A percentile compares a stretch with the other conserved stretches of the same genome.
Evolutionary conservation across 2,797 vertebrate species (phyloP).

Genomic region (Anabas testudineus): DNA sequence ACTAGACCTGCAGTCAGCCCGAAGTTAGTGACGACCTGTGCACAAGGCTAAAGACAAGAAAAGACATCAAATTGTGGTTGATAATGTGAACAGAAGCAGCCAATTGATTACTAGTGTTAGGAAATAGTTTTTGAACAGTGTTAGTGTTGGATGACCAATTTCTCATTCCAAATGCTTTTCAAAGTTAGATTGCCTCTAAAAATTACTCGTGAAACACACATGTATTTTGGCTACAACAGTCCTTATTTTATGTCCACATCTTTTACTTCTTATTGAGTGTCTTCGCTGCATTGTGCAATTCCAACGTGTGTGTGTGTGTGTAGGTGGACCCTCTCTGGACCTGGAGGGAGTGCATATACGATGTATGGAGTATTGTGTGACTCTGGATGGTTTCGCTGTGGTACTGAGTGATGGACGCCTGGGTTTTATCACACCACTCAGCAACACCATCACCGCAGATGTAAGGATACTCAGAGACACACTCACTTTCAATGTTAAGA

Average conservation of each 20-base stretch:
- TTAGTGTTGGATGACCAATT: too few relatives aligned
- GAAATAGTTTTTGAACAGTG: too few relatives aligned
- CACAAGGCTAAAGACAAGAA: neutral
- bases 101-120: neutral
- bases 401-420: conserved; percentile 97
- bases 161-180: too few relatives aligned
- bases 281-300: neutral
- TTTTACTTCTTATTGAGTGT: neutral
- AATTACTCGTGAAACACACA: neutral
- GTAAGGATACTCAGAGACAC: conserved; percentile 76
- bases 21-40: conserved; percentile 85
- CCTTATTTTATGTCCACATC: neutral
- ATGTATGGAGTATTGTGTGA: conserved; percentile 96
- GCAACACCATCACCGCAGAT: conserved; percentile 91
- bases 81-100: conserved; percentile 7
- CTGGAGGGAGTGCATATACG: conserved; percentile 89
- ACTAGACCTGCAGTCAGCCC: conserved; percentile 94
- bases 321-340: conserved; percentile 94
- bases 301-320: conserved; percentile 32
- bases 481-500: neutral
- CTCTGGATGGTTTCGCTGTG: conserved; percentile 95
- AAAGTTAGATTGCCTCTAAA: neutral
- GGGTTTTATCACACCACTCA: conserved; percentile 95
- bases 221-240: too few relatives aligned
- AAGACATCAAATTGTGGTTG: neutral